A percentile compares a stretch with the other conserved stretches of the same genome.
phyloP scores from a whole-genome alignment of 2,888 invertebrate species.

The Busseola fusca region DNA sequence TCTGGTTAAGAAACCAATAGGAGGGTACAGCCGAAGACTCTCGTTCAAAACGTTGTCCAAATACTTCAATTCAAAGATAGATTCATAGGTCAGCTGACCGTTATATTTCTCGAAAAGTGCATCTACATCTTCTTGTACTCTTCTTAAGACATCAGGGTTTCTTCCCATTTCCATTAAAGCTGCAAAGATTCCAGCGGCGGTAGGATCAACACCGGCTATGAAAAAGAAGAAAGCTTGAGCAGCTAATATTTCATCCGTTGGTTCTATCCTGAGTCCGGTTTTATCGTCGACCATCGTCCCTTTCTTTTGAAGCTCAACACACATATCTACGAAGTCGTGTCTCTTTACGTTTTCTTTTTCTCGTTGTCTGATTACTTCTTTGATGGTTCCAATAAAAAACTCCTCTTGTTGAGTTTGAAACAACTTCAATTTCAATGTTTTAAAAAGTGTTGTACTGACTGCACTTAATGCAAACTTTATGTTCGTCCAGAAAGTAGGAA shows the following conservation, averaged over 20 bases:
- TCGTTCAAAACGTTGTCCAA: constrained; percentile 74
- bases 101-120: constrained; percentile 47
- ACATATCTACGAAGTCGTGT: constrained; percentile 78
- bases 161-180: constrained; percentile 72
- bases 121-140: constrained; percentile 51
- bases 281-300: constrained; percentile 70
- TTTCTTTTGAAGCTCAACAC: constrained; percentile 72
- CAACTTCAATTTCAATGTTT: constrained; percentile 66
- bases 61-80: constrained; percentile 70
- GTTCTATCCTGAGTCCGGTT: constrained; percentile 70
- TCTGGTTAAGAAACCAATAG: constrained; percentile 71
- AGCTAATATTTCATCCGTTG: constrained; percentile 71
- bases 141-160: constrained; percentile 68
- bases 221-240: constrained; percentile 63
- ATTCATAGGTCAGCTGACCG: constrained; percentile 52
- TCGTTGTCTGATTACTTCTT: constrained; percentile 71
- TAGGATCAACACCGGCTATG: constrained; percentile 77
- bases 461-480: constrained; percentile 64
- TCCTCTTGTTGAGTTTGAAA: constrained; percentile 69
- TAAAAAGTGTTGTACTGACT: constrained; percentile 60
- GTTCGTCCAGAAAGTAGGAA: constrained; percentile 59
- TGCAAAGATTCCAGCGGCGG: constrained; percentile 59
- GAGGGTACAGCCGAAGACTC: constrained; percentile 72
- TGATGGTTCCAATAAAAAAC: constrained; percentile 76
- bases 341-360: constrained; percentile 68